phyloP scores from a whole-genome alignment of 2,113 vertebrate genomes.

The Rhynchomys soricoides region DNA sequence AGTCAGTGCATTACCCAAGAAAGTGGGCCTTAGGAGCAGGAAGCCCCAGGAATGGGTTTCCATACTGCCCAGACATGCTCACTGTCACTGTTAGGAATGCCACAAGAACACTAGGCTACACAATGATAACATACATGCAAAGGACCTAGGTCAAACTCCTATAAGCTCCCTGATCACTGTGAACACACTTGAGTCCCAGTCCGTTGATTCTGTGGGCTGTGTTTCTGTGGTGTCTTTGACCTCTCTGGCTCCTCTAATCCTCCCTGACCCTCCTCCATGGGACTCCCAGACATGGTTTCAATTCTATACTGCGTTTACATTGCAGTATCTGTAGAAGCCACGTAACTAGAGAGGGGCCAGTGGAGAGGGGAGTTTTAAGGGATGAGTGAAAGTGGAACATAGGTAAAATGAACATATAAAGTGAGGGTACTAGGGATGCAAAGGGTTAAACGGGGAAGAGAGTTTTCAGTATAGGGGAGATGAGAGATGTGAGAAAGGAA shows the following conservation, averaged over 20 bases:
- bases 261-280: not conserved
- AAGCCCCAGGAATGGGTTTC: not conserved
- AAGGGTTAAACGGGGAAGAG: not conserved
- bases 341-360: not conserved
- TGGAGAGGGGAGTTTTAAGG: not conserved
- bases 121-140: no score
- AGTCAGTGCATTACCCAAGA: not conserved
- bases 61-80: not conserved
- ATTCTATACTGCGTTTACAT: not conserved
- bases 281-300: not conserved
- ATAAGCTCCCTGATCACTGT: not conserved
- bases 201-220: not conserved
- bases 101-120: no score
- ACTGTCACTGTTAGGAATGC: no score
- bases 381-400: not conserved
- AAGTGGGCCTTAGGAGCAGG: not conserved
- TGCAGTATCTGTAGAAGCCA: not conserved
- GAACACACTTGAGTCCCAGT: not conserved
- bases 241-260: not conserved
- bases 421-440: no score
- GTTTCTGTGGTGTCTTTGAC: not conserved
- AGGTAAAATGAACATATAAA: not conserved
- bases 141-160: not conserved
- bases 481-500: not conserved
- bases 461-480: no score